phyloP scores from a whole-genome alignment of 2,888 invertebrate species.

The Sabellastarte sp. region DNA sequence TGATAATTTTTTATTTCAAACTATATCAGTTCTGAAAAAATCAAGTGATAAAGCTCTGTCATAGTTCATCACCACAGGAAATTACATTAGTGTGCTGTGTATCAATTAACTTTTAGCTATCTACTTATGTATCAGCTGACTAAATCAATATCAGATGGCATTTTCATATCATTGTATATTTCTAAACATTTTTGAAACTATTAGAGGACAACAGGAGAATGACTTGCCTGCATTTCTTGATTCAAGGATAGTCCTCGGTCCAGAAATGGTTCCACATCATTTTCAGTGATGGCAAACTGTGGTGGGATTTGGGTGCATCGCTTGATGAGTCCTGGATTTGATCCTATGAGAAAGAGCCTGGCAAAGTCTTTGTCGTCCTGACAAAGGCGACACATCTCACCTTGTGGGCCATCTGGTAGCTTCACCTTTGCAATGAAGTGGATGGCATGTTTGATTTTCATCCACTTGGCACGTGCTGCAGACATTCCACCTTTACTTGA shows the following conservation, averaged over 20 bases:
- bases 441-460: slow-evolving; percentile 27
- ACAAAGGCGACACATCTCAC: slow-evolving; percentile 27
- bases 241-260: slow-evolving; percentile 12
- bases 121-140: too few species aligned
- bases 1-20: too few species aligned
- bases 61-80: too few species aligned
- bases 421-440: slow-evolving; percentile 21
- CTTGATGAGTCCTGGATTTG: slow-evolving; percentile 19
- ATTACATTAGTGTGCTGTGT: too few species aligned
- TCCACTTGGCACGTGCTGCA: slow-evolving; percentile 13
- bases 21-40: too few species aligned
- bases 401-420: slow-evolving; percentile 28
- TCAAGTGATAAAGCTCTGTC: too few species aligned
- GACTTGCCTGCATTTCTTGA: slow-evolving; percentile 11
- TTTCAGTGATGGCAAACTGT: slow-evolving; percentile 19
- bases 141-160: too few species aligned
- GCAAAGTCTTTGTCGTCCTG: slow-evolving; percentile 28
- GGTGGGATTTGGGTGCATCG: slow-evolving; percentile 15
- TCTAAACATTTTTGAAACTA: too few species aligned
- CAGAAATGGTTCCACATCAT: slow-evolving; percentile 12
- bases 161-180: too few species aligned
- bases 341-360: slow-evolving; percentile 20
- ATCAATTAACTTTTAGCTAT: too few species aligned
- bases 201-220: too few species aligned
- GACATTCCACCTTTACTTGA: neutral